Conservation (phyloP, 2,888 invertebrate genomes). For the Schizotus pectinicornis region DNA sequence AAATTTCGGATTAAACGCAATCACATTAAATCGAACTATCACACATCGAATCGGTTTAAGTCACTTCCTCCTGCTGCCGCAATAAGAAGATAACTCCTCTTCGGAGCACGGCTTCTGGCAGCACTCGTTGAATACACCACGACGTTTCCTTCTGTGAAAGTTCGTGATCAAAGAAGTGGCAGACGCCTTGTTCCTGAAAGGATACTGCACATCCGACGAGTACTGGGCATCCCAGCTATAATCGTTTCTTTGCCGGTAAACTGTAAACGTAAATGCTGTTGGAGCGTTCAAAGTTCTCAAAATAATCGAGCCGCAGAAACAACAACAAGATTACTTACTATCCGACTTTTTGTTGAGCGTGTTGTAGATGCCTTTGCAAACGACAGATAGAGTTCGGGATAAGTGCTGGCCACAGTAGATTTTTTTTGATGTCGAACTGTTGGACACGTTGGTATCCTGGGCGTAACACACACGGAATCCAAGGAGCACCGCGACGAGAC, state of each 20-base stretch:
- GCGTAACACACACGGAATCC: background rate
- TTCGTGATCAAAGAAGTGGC: slow-evolving; percentile 42
- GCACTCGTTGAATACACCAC: slow-evolving; percentile 53
- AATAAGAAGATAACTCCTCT: slow-evolving; percentile 48
- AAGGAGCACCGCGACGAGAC: slow-evolving; percentile 12
- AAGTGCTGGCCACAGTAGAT: slow-evolving; percentile 33
- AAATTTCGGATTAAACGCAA: slow-evolving; percentile 4
- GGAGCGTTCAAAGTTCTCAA: slow-evolving; percentile 2
- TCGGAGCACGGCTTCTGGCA: slow-evolving; percentile 51
- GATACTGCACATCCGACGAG: slow-evolving; percentile 41
- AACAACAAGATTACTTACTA: slow-evolving; percentile 32
- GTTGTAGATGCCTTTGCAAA: slow-evolving; percentile 48
- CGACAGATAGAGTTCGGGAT: slow-evolving; percentile 38
- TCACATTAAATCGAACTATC: slow-evolving; percentile 1
- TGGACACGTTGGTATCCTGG: slow-evolving; percentile 2
- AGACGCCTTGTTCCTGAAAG: slow-evolving; percentile 39
- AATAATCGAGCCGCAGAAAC: background rate
- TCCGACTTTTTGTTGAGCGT: slow-evolving; percentile 39
- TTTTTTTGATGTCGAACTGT: slow-evolving; percentile 1
- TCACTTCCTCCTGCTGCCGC: slow-evolving; percentile 33
- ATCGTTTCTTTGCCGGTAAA: slow-evolving; percentile 20
- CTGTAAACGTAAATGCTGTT: slow-evolving; percentile 19
- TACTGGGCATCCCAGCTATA: slow-evolving; percentile 43
- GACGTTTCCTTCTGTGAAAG: slow-evolving; percentile 38
- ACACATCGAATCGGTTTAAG: slow-evolving; percentile 1